phyloP scores from a whole-genome alignment of 2,113 vertebrate species.

The Zeus faber region DNA sequence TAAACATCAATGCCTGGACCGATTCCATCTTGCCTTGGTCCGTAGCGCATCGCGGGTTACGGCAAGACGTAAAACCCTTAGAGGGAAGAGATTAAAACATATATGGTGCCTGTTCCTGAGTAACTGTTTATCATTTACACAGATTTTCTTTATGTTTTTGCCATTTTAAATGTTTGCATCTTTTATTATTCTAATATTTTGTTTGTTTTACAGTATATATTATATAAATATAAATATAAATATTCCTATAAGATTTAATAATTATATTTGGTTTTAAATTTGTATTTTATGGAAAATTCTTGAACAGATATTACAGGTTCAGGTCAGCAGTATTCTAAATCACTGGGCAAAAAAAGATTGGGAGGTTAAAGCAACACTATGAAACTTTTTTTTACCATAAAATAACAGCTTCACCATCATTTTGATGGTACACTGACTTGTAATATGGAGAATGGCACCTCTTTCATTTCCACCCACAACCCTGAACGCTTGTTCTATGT shows the following conservation, averaged over 20 bases:
- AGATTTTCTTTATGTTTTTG: conserved; percentile 36
- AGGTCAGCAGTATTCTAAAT: background rate
- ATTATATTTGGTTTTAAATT: background rate
- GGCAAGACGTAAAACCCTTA: conserved; percentile 42
- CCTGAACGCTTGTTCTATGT: too few relatives aligned
- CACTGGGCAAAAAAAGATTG: background rate
- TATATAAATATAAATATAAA: too few relatives aligned
- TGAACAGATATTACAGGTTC: background rate
- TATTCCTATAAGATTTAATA: background rate
- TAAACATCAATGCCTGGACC: conserved; percentile 76
- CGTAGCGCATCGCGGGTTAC: conserved; percentile 82
- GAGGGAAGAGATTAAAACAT: conserved; percentile 57
- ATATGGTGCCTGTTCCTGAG: conserved; percentile 69
- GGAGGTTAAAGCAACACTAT: too few relatives aligned
- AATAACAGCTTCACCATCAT: too few relatives aligned
- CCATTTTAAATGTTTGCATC: conserved; percentile 35
- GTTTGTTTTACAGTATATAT: too few relatives aligned
- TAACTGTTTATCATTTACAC: conserved; percentile 39
- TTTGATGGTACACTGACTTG: too few relatives aligned
- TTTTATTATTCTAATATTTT: conserved; percentile 36
- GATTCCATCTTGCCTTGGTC: conserved; percentile 76
- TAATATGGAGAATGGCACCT: too few relatives aligned
- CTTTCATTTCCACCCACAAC: too few relatives aligned
- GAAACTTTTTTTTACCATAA: too few relatives aligned
- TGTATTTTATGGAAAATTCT: background rate